Evolutionary conservation across 2,797 vertebrate species (phyloP).

Genomic region (Arremon aurantiirostris): DNA sequence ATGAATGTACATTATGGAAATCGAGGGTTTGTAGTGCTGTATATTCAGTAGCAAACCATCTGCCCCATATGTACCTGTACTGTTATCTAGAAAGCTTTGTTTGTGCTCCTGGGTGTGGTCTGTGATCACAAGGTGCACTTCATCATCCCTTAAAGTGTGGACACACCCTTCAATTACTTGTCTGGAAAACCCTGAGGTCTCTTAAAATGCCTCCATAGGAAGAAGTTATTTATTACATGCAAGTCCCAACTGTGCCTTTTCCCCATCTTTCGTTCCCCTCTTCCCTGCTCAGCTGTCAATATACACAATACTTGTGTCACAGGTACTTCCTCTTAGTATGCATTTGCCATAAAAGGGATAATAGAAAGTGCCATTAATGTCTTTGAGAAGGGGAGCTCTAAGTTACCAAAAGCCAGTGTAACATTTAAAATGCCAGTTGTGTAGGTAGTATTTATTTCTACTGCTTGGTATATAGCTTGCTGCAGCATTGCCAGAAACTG

Average conservation of each 20-base stretch:
- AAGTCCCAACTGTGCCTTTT: not conserved
- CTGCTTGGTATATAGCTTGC: fast-evolving
- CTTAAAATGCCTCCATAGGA: not conserved
- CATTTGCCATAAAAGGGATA: not conserved
- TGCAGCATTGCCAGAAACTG: not conserved
- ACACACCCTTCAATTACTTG: not conserved
- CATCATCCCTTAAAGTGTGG: not conserved
- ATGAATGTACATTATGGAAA: not conserved
- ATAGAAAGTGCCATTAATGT: not conserved
- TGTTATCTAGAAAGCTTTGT: not conserved
- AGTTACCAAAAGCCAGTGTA: not conserved
- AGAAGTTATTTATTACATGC: not conserved
- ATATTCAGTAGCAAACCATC: not conserved
- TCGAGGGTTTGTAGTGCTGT: not conserved
- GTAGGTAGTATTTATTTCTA: not conserved
- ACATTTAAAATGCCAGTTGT: not conserved
- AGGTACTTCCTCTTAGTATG: not conserved
- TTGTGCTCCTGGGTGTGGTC: conserved; percentile 1
- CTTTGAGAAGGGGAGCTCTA: not conserved
- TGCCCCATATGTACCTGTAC: not conserved
- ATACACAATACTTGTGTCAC: not conserved
- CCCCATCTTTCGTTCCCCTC: not conserved
- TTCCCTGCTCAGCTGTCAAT: not conserved
- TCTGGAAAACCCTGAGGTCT: not conserved
- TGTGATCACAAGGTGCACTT: not conserved